Conservation (phyloP, 2,888 invertebrate species). For the Drosophila meridiana region DNA sequence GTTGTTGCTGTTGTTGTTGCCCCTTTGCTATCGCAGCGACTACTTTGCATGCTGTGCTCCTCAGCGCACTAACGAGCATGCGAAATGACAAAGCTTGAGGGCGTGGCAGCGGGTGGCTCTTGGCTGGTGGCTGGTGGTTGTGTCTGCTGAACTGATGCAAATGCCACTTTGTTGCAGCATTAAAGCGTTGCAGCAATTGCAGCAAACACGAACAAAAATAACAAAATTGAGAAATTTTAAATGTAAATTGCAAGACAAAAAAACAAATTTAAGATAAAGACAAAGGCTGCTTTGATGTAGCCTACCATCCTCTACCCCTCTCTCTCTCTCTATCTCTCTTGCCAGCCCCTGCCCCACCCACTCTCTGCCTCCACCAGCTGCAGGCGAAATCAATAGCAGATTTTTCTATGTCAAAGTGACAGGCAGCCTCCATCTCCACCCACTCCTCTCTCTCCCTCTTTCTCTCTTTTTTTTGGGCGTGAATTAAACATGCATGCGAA, state of each 20-base stretch:
- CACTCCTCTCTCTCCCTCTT: too few relatives aligned
- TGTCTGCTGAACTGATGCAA: constrained; percentile 35
- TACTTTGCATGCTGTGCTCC: constrained; percentile 72
- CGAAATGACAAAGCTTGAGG: constrained; percentile 72
- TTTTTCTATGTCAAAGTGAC: constrained; percentile 73
- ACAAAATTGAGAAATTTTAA: constrained; percentile 50
- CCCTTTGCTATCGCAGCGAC: constrained; percentile 48
- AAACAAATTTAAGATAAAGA: constrained; percentile 8
- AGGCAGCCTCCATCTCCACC: constrained; percentile 9
- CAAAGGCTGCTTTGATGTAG: constrained; percentile 1
- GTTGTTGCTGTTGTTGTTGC: constrained; percentile 39
- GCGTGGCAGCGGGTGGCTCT: constrained; percentile 40
- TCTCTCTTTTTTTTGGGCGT: constrained; percentile 16
- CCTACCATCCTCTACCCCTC: background rate
- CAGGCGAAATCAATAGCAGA: constrained; percentile 66
- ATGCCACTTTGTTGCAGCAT: constrained; percentile 67
- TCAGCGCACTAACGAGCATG: constrained; percentile 73
- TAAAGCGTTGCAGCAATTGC: constrained; percentile 55
- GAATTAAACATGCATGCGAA: constrained; percentile 67
- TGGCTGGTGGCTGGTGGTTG: background rate
- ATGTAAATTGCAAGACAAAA: constrained; percentile 60
- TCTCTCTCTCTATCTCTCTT: background rate
- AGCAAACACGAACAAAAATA: background rate
- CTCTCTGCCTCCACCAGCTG: background rate
- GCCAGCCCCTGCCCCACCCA: background rate